Evolutionary conservation across 2,888 invertebrate species (phyloP), one percentile per base, ranked within the genome.

Genomic region (Platycheirus rosarum): DNA sequence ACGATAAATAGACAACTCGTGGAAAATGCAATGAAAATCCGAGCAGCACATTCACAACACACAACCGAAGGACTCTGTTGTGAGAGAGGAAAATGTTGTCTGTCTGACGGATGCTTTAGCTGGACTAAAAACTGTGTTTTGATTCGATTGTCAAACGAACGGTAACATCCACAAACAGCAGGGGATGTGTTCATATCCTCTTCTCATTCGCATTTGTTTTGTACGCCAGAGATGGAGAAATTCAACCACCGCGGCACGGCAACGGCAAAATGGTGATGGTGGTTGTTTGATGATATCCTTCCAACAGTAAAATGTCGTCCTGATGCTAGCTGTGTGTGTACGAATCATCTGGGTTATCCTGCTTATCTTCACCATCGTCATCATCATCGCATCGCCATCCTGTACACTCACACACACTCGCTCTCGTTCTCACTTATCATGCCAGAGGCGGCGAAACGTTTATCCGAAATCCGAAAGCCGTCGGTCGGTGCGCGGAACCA

Each of bases 21-120:
- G 23, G 20, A 55, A 74, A 75, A 74, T 80, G 70, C 80, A 74
- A 79, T 74, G 65, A 44, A 71, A 79, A 79, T 63, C 68, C 80
- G 48, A 57, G 44, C 44, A 60, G 44, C 51, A 48, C 71, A 55
- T 37, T 53, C n/a, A 20, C 42, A 65, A 69, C 73, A 68, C 42
- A 16, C 77, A 74, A 78, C 78, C 78, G 71, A 13, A 62, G 66
- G 68, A 71, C 63, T 71, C 49, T n/a, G n/a, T n/a, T n/a, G 44
- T 48, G 55, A 51, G 73, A 71, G 82, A 71, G 70, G 74, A 49
- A 48, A 70, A 76, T 68, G 84, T 84, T 89, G 89, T 90, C 88
- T 90, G 89, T 89, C 90, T 90, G 88, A 87, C 87, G 88, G 88
- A 87, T 89, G 89, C 88, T 89, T 87, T 87, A 86, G 87, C 87